Evolutionary conservation across 2,797 vertebrate species (phyloP).

Genomic region (Phoxinus dragarum): DNA sequence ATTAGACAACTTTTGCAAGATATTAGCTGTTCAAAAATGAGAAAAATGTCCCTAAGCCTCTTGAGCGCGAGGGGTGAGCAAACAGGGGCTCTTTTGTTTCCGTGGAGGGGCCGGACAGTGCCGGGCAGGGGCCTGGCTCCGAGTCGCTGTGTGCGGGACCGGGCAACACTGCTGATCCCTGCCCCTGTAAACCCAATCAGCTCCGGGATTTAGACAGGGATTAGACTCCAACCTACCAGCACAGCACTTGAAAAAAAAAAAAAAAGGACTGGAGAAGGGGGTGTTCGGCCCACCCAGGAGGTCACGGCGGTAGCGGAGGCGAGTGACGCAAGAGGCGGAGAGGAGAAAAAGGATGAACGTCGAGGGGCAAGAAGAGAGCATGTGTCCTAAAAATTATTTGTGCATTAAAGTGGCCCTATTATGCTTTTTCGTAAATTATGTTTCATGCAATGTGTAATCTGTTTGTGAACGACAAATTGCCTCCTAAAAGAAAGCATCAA

Average conservation of each 20-base stretch:
- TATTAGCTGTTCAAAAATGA: conserved; percentile 99
- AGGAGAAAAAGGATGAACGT: not conserved
- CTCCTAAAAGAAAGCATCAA: not conserved
- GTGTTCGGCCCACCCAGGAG: conserved; percentile 78
- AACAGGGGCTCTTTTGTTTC: conserved; percentile 92
- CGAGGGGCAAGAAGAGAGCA: not conserved
- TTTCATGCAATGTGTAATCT: not conserved
- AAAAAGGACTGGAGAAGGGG: conserved; percentile 46
- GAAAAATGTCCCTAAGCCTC: conserved; percentile 98
- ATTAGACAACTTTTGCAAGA: conserved; percentile 95
- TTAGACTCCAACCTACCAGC: conserved; percentile 75
- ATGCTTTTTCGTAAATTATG: not conserved
- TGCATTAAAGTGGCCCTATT: not conserved
- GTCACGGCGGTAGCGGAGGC: conserved; percentile 43
- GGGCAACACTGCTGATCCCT: conserved; percentile 75
- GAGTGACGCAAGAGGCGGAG: conserved; percentile 14
- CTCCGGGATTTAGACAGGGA: conserved; percentile 76
- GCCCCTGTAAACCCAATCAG: conserved; percentile 75
- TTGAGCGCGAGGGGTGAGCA: conserved; percentile 81
- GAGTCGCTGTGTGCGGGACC: conserved; percentile 76
- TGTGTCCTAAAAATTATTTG: not conserved
- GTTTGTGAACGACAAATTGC: not conserved
- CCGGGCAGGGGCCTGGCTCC: conserved; percentile 69
- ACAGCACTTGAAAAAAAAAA: conserved; percentile 68
- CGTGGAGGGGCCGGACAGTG: conserved; percentile 63